phyloP scores from a whole-genome alignment of 2,888 invertebrate genomes.

The Asteroscopus sphinx region DNA sequence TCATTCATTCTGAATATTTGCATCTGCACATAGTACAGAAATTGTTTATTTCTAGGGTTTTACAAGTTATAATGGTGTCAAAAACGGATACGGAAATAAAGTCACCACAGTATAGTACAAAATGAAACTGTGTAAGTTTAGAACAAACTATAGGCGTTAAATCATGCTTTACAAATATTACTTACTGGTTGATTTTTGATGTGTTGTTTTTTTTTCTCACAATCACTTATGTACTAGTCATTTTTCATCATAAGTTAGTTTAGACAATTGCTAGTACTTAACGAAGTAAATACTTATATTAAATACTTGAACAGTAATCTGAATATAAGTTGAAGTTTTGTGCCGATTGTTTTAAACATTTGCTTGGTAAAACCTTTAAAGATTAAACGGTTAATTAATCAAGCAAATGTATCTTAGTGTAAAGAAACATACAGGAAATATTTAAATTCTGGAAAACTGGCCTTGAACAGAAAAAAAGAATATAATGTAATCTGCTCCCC shows the following conservation, averaged over 20 bases:
- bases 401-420: constrained; percentile 19
- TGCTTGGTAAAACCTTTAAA: constrained; percentile 20
- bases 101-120: constrained; percentile 87
- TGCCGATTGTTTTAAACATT: constrained; percentile 4
- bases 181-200: constrained; percentile 56
- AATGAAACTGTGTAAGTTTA: constrained; percentile 82
- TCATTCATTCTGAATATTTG: not conserved
- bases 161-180: constrained; percentile 71
- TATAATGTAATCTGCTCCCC: too few species aligned
- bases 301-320: constrained; percentile 9
- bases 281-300: constrained; percentile 4
- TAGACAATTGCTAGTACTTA: constrained; percentile 35
- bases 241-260: constrained; percentile 52
- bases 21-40: constrained; percentile 26
- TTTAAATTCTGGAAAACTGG: not conserved
- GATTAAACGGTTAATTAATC: constrained; percentile 14
- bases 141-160: constrained; percentile 55
- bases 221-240: constrained; percentile 47
- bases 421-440: constrained; percentile 36
- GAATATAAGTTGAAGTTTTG: constrained; percentile 14
- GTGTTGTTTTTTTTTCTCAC: constrained; percentile 63
- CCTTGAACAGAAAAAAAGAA: too few species aligned
- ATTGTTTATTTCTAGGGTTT: constrained; percentile 86
- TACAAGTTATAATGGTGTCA: constrained; percentile 89
- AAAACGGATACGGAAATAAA: constrained; percentile 86